Evolutionary conservation across 2,888 invertebrate species (phyloP), one percentile per base, ranked within the genome.

Genomic region (Hoplodrina ambigua): DNA sequence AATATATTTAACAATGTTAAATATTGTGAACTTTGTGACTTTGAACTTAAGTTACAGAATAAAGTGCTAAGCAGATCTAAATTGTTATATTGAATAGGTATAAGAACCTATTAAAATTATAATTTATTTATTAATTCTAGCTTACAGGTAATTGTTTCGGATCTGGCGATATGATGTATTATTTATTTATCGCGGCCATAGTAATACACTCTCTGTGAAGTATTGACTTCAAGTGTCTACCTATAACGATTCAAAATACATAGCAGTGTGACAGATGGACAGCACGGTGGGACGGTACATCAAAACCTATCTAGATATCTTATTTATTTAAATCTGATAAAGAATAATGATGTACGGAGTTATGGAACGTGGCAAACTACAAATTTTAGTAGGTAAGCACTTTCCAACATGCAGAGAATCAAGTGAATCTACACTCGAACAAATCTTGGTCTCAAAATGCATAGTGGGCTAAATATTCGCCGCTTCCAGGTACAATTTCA

Each of bases 371-470:
- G 17, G 4, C 25, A 6, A 55, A 49, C 17, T 15, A 25, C 25
- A 25, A 11, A 33, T 33, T 2, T 2, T 17, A 7, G 25, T 52
- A 46, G 17, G 17, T 46, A 25, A 50, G 10, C 5, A 55, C 0
- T 30, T 52, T 25, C 13, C 11, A 50, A 46, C 33, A 19, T 11
- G 44, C 33, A 10, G 25, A 17, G 50, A 59, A 59, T 69, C 33
- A 75, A 11, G 55, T 68, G 20, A 69, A 57, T 61, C 19, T 62
- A 37, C 53, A 17, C 19, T n/a, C 37, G 20, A 55, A 64, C 49
- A 57, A 75, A 72, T 58, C 68, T 56, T 79, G 41, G 33, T 30
- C 52, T 49, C 75, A 62, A 76, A 72, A 55, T 74, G 68, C 68
- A 72, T 46, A 72, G 60, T 63, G 11, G 19, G 17, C 52, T 30